Percentiles rank a stretch among this genome's conserved stretches.
Conservation (phyloP, 2,888 invertebrate genomes). For the Choreutis nemorana region DNA sequence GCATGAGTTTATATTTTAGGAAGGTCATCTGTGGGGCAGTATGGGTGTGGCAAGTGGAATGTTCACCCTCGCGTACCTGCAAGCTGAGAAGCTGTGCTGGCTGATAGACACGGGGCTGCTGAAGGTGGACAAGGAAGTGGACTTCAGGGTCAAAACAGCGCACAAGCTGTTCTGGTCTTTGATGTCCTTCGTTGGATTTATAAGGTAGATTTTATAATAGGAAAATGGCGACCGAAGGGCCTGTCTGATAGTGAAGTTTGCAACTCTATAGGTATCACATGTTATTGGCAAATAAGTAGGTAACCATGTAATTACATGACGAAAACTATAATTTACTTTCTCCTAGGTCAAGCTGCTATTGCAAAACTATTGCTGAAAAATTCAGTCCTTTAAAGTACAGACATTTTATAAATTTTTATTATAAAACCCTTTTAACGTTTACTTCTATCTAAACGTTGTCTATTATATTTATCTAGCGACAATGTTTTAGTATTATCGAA, state of each 20-base stretch:
- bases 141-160: conserved; percentile 69
- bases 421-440: too few species aligned
- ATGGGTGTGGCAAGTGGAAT: conserved; percentile 75
- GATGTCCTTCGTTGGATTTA: conserved; percentile 73
- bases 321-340: too few species aligned
- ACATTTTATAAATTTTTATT: too few species aligned
- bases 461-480: too few species aligned
- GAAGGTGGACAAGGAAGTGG: conserved; percentile 59
- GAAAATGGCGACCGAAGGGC: not conserved
- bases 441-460: too few species aligned
- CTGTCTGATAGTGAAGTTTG: not conserved
- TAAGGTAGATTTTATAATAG: conserved; percentile 69
- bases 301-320: too few species aligned
- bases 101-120: conserved; percentile 75
- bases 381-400: too few species aligned
- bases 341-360: too few species aligned
- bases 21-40: conserved; percentile 46
- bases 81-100: conserved; percentile 87
- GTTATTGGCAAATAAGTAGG: not conserved
- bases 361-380: too few species aligned
- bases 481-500: too few species aligned
- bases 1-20: conserved; percentile 21
- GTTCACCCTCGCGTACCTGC: conserved; percentile 78
- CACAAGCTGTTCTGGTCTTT: conserved; percentile 80
- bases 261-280: not conserved